A percentile compares a stretch with the other conserved stretches of the same genome.
These are phyloP conservation scores for Melanostoma scalare DNA, from an alignment of 2,888 invertebrate species.

Conservation along the genomic window DNA sequence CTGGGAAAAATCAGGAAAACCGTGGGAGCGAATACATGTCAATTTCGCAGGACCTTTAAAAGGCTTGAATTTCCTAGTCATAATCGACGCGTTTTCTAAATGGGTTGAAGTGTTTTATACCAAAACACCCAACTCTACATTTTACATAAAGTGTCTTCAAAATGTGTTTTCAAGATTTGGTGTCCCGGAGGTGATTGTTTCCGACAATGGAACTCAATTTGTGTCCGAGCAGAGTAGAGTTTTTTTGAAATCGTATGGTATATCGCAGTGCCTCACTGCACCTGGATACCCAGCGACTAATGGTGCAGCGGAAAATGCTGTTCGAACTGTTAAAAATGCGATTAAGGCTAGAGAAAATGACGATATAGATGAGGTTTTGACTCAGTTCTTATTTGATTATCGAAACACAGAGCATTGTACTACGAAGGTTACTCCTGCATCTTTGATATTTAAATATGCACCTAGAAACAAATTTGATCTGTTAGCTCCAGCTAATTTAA, in stretches of 20 bases:
- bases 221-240: constrained; percentile 49
- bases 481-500: too few relatives aligned
- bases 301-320: constrained; percentile 56
- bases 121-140: constrained; percentile 11
- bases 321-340: constrained; percentile 50
- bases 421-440: too few relatives aligned
- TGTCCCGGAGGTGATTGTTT: constrained; percentile 70
- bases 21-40: constrained; percentile 79
- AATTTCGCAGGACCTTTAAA: constrained; percentile 80
- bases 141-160: neutral
- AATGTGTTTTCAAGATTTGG: constrained; percentile 69
- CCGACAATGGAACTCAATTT: constrained; percentile 76
- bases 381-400: too few relatives aligned
- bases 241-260: constrained; percentile 38
- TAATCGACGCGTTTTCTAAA: constrained; percentile 79
- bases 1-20: constrained; percentile 71
- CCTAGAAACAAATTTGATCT: too few relatives aligned
- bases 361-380: neutral
- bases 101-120: constrained; percentile 78
- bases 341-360: constrained; percentile 32
- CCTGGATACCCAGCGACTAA: constrained; percentile 59
- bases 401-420: too few relatives aligned
- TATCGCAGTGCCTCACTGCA: constrained; percentile 50
- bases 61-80: constrained; percentile 76
- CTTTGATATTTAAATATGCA: too few relatives aligned